A percentile compares a stretch with the other conserved stretches of the same genome.
Evolutionary conservation across 2,113 vertebrate species (phyloP).

Genomic region (Mugil cephalus): DNA sequence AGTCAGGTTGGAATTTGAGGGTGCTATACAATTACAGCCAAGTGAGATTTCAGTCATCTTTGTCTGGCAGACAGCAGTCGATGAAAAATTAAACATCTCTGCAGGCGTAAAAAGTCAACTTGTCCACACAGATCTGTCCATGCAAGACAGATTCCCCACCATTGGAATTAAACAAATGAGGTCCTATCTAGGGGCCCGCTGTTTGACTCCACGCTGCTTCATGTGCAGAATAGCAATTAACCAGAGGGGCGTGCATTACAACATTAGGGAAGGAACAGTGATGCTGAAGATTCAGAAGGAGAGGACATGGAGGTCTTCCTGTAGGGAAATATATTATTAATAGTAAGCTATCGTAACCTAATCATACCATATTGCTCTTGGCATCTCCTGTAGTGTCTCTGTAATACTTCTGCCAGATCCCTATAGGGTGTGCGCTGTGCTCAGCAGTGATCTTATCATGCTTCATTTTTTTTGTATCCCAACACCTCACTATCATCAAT

Average conservation of each 20-base stretch:
- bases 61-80: slow-evolving; percentile 62
- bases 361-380: slow-evolving; percentile 44
- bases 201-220: slow-evolving; percentile 51
- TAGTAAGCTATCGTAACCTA: slow-evolving; percentile 20
- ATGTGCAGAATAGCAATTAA: slow-evolving; percentile 78
- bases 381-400: slow-evolving; percentile 30
- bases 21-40: slow-evolving; percentile 48
- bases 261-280: slow-evolving; percentile 19
- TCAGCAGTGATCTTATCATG: slow-evolving; percentile 50
- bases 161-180: slow-evolving; percentile 70
- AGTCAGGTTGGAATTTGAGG: slow-evolving; percentile 12
- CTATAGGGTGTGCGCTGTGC: slow-evolving; percentile 29
- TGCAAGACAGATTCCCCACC: slow-evolving; percentile 41
- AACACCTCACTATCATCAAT: slow-evolving; percentile 50
- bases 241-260: slow-evolving; percentile 24
- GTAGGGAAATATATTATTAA: slow-evolving; percentile 12
- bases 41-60: slow-evolving; percentile 57
- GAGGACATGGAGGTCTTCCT: slow-evolving; percentile 21
- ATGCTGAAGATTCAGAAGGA: slow-evolving; percentile 8
- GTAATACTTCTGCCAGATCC: slow-evolving; percentile 48
- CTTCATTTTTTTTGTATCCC: slow-evolving; percentile 35
- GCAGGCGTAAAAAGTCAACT: slow-evolving; percentile 59
- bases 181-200: slow-evolving; percentile 57
- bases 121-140: slow-evolving; percentile 63
- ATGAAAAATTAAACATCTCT: slow-evolving; percentile 75